Evolutionary conservation across 2,113 vertebrate species (phyloP).

Genomic region (Pseudolaguvia tuberculata): DNA sequence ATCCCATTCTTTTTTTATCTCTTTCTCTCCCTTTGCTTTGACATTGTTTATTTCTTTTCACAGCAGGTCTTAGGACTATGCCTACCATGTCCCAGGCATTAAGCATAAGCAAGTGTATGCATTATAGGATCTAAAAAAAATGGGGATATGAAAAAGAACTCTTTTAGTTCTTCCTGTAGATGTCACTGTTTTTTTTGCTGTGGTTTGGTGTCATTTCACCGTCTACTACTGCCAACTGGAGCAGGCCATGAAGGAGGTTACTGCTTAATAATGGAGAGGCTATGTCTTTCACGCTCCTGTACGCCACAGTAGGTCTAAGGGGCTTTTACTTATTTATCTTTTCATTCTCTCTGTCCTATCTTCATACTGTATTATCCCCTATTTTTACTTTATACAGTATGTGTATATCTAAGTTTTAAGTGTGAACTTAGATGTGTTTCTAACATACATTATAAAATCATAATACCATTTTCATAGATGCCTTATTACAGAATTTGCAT

Average conservation of each 20-base stretch:
- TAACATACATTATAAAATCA: too few species aligned
- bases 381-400: too few species aligned
- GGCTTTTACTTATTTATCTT: constrained; percentile 56
- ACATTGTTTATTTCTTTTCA: not conserved
- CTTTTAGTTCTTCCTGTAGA: constrained; percentile 33
- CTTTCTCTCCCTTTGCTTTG: constrained; percentile 7
- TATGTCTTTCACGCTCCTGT: constrained; percentile 47
- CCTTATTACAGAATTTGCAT: too few species aligned
- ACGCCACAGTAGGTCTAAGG: constrained; percentile 21
- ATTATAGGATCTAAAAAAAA: not conserved
- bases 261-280: constrained; percentile 50
- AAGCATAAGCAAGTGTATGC: not conserved
- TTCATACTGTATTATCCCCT: not conserved
- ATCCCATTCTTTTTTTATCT: constrained; percentile 26
- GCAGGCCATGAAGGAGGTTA: constrained; percentile 15
- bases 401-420: too few species aligned
- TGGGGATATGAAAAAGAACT: not conserved
- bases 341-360: constrained; percentile 46
- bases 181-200: constrained; percentile 37
- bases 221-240: not conserved
- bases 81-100: not conserved
- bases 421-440: too few species aligned
- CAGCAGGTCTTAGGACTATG: not conserved
- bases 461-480: too few species aligned
- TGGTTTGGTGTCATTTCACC: not conserved